Conservation (phyloP, 2,113 vertebrate genomes). For the Platichthys flesus region DNA sequence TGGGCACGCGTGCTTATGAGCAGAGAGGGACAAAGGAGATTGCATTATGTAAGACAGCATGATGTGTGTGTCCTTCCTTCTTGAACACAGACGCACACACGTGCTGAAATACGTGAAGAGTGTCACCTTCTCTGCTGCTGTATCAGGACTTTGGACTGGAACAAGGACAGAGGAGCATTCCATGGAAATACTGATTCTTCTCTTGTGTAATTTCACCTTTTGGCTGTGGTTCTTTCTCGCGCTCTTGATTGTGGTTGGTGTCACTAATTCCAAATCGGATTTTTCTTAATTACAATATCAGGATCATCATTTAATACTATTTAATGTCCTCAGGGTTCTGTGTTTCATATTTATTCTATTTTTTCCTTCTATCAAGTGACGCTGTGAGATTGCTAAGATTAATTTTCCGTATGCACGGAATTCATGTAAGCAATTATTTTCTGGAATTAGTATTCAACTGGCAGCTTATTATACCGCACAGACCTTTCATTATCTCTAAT, state of each 20-base stretch:
- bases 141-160: conserved; percentile 24
- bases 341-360: conserved; percentile 39
- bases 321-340: conserved; percentile 21
- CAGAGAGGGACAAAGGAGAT: conserved; percentile 36
- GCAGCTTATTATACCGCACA: conserved; percentile 60
- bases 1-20: conserved; percentile 1
- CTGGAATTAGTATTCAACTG: conserved; percentile 47
- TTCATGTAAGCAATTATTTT: conserved; percentile 50
- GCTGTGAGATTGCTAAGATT: conserved; percentile 31
- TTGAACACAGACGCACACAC: conserved; percentile 26
- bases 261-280: conserved; percentile 36
- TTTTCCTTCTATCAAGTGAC: conserved; percentile 34
- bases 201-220: conserved; percentile 27
- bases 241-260: conserved; percentile 9
- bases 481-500: conserved; percentile 63
- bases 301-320: conserved; percentile 49
- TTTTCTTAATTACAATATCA: conserved; percentile 53
- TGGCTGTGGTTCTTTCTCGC: conserved; percentile 20
- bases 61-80: conserved; percentile 2
- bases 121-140: conserved; percentile 30
- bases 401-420: conserved; percentile 33
- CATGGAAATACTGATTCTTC: conserved; percentile 29
- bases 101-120: neutral
- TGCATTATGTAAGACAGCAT: conserved; percentile 54
- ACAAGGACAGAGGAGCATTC: conserved; percentile 6